Base-by-base conservation (phyloP, 2,888 invertebrate genomes). In the Celastrina argiolus region DNA sequence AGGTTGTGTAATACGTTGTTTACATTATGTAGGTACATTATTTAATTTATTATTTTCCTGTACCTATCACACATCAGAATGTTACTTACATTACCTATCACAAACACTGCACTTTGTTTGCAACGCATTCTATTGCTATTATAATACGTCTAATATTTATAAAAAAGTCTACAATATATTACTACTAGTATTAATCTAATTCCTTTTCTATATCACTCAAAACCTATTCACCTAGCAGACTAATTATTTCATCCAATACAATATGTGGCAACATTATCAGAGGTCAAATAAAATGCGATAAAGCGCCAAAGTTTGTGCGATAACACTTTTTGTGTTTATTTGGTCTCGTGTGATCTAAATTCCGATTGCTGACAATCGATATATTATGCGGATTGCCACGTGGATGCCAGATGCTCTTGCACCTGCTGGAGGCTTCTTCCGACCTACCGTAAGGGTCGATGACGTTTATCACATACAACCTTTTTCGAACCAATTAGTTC, bases 371-470 rank as follows among this genome's bases (percentile, higher is more conserved):
- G 81, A 75, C 76, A 79, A 81, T 81, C 78, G 78, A 69, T 78
- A 76, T 74, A 56, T 56, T 65, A 56, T 41, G 26, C 56, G 58
- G 72, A 75, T 82, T 82, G 85, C 83, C 88, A 85, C 87, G 88
- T 85, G 87, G 81, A 76, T 70, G 76, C 84, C 89, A 88, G 85
- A 85, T 88, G 88, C 80, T 69, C 72, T 74, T 81, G 84, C 88
- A 88, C 88, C 89, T 88, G 88, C 83, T 74, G 82, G 80, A 83
- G 80, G 83, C 81, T 77, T 76, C 80, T 77, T 76, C 75, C 76
- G 82, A 81, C 78, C 84, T 76, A 82, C 87, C 72, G 65, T 69
- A 71, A 65, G 77, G 87, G 85, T 83, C 84, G 76, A 81, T 84
- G 85, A 84, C 86, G 65, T 69, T 70, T 36, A 36, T 56, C 34